phyloP scores from a whole-genome alignment of 2,888 invertebrate species.

The Plagiodera versicolora region DNA sequence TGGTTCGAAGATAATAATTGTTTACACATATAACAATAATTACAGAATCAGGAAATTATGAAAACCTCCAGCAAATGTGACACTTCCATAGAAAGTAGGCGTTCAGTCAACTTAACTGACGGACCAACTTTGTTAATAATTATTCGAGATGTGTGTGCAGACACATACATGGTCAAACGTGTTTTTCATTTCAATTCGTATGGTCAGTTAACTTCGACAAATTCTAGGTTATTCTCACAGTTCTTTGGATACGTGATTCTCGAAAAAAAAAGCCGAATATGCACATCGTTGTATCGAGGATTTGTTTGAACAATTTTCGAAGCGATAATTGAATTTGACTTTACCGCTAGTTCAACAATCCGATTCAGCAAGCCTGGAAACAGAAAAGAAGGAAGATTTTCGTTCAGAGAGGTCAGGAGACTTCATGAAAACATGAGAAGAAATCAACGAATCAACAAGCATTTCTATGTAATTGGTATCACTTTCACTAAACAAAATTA shows the following conservation, averaged over 20 bases:
- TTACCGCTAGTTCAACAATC: constrained; percentile 10
- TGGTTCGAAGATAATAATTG: no score
- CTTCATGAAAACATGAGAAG: constrained; percentile 11
- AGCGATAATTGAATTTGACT: constrained; percentile 1
- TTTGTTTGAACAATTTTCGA: constrained; percentile 10
- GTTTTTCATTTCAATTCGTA: constrained; percentile 24
- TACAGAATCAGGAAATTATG: not conserved
- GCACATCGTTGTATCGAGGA: not conserved
- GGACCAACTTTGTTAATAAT: constrained; percentile 23
- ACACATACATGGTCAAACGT: constrained; percentile 26
- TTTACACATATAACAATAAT: no score
- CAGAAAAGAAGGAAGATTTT: constrained; percentile 4
- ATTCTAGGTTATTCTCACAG: constrained; percentile 26
- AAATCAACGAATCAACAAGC: constrained; percentile 7
- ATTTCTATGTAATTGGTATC: not conserved
- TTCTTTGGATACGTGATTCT: constrained; percentile 11
- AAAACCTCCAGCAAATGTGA: constrained; percentile 15
- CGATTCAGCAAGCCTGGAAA: constrained; percentile 5
- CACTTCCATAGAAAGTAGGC: constrained; percentile 27
- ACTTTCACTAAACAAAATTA: constrained; percentile 13
- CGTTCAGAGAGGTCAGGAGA: constrained; percentile 14
- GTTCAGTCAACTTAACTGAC: not conserved
- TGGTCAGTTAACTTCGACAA: constrained; percentile 20
- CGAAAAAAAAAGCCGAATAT: constrained; percentile 2
- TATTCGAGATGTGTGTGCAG: constrained; percentile 20